A percentile compares a stretch with the other conserved stretches of the same genome.
These are phyloP conservation scores for Pipistrellus pygmaeus DNA, from an alignment of 2,797 vertebrate genomes.

Conservation along the genomic window DNA sequence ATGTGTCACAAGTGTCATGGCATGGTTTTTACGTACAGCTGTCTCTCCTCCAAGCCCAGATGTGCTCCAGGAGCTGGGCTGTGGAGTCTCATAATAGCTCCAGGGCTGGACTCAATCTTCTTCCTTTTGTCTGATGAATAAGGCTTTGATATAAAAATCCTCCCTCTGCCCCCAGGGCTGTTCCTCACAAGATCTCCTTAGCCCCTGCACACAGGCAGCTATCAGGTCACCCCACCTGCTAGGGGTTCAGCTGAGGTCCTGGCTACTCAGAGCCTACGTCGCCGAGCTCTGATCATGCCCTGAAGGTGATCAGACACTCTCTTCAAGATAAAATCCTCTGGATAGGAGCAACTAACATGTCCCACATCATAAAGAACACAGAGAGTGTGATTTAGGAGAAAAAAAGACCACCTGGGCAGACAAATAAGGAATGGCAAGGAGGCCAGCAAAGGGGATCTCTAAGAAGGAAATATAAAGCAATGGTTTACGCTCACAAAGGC, in stretches of 20 bases:
- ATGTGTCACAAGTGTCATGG: neutral
- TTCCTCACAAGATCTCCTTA: neutral
- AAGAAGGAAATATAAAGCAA: neutral
- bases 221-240: neutral
- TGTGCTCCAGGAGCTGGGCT: neutral
- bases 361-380: slow-evolving; percentile 46
- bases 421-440: slow-evolving; percentile 11
- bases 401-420: slow-evolving; percentile 36
- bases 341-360: neutral
- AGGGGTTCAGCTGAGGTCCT: neutral
- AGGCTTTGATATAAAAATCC: neutral
- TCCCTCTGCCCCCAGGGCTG: neutral
- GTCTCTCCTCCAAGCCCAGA: neutral
- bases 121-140: neutral
- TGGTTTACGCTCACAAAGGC: neutral
- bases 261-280: neutral
- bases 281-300: neutral
- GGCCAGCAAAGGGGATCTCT: neutral
- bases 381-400: slow-evolving; percentile 8
- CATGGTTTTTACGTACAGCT: neutral
- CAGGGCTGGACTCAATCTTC: neutral
- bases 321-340: slow-evolving; percentile 47
- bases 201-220: neutral
- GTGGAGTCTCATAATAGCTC: neutral
- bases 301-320: slow-evolving; percentile 1